Evolutionary conservation across 2,888 invertebrate genomes (phyloP), one percentile per base, ranked within the genome.

Genomic region (Philonicus albiceps): DNA sequence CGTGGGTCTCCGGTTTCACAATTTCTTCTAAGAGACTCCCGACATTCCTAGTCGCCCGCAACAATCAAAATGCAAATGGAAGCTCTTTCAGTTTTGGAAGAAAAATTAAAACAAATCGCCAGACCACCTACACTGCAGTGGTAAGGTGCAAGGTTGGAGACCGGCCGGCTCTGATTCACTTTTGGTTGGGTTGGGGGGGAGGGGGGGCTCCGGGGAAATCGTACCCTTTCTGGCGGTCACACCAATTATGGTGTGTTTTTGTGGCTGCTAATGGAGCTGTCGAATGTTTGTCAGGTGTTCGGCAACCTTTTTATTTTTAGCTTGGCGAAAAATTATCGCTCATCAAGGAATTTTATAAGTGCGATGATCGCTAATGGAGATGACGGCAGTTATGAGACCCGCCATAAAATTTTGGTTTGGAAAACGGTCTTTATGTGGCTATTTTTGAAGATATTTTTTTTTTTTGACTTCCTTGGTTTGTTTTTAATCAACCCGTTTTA

Each of bases 21-120:
- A 27, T 64, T 64, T 64, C 64, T 0, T n/a, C n/a, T 49, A 64
- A 2, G 13, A 13, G 0, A 43, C 13, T 43, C 74, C 74, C 34
- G 74, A 74, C 37, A 31, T 74, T 74, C 37, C 37, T 74, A 31
- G 34, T 74, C n/a, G 74, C 31, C 37, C 37, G 74, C 31, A 34
- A 74, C 74, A 74, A 74, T 74, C 74, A 74, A 74, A 74, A 74
- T 74, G 74, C 34, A 74, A 74, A 74, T 74, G 34, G 37, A 11
- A 27, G n/a, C 22, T 22, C 22, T 74, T 74, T 31, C 11, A 6
- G 11, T 74, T 74, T 74, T 30, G 74, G 13, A 34, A 16, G 13
- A n/a, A 31, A 74, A 64, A 31, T 74, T 13, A 37, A 74, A 34
- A 37, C n/a, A 74, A 74, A 37, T 74, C 74, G 27, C 31, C 27